These are phyloP conservation scores for Standfussiana lucernea DNA, from an alignment of 2,888 invertebrate species.

Conservation along the genomic window DNA sequence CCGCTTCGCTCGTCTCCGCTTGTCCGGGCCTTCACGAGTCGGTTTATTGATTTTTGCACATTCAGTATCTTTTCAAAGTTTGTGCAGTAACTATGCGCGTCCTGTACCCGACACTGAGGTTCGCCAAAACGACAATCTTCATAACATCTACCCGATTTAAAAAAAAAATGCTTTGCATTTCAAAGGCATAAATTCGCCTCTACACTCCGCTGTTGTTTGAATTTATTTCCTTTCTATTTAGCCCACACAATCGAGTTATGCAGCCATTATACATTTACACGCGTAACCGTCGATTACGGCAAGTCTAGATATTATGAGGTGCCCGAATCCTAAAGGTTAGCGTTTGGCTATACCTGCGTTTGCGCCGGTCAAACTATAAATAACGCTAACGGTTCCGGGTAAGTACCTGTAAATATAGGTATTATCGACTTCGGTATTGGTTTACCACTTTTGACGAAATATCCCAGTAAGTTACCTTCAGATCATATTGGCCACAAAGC, in stretches of 20 bases:
- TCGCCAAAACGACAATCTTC: not conserved
- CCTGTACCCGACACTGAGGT: not conserved
- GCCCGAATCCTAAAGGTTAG: constrained; percentile 73
- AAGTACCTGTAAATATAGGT: constrained; percentile 34
- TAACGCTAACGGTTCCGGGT: constrained; percentile 78
- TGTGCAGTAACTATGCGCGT: not conserved
- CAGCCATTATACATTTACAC: constrained; percentile 24
- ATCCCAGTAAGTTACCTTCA: not conserved
- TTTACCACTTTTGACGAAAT: not conserved
- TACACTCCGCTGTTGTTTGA: constrained; percentile 17
- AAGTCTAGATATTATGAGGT: constrained; percentile 58
- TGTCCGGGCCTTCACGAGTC: too few relatives aligned
- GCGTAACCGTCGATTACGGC: constrained; percentile 46
- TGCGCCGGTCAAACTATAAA: constrained; percentile 78
- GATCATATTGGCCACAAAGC: not conserved
- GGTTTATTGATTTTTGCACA: not conserved
- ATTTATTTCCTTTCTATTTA: constrained; percentile 40
- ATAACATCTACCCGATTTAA: not conserved
- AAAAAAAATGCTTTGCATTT: constrained; percentile 5
- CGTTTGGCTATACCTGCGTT: constrained; percentile 70
- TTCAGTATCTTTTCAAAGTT: not conserved
- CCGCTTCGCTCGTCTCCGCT: too few relatives aligned
- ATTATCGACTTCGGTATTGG: constrained; percentile 9
- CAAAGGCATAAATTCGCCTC: not conserved
- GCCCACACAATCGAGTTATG: constrained; percentile 30